Base-by-base conservation (phyloP, 2,888 invertebrate species). In the Lissocephala sabroskyi region DNA sequence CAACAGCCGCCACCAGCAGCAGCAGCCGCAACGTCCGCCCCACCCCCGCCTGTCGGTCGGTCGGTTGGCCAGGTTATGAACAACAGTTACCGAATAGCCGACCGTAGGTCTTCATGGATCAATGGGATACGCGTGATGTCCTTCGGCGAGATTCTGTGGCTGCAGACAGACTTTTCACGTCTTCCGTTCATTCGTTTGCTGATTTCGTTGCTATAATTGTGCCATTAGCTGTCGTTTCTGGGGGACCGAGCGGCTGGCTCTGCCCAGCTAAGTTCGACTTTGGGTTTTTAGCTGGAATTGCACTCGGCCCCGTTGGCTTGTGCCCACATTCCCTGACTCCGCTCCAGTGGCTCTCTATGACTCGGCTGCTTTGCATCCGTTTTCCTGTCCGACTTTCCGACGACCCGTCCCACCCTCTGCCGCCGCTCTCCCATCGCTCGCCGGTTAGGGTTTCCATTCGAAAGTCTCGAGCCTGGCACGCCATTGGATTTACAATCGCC, bases 121-220 rank as follows among this genome's bases (percentile, higher is more conserved):
- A 81, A 82, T 82, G 81, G 82, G 82, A 79, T 81, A 82, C 83
- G 84, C 84, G 84, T 84, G 84, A 84, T 84, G 74, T 82, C 84
- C 83, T 79, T 82, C 82, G 83, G 84, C 74, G 59, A 73, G 71
- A 73, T 71, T 65, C 73, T 73, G 57, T 51, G 53, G 48, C 51
- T 47, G 26, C 58, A 52, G n/a, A 49, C 47, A 23, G 52, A 23
- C 41, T 40, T 13, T 60, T 71, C 74, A 70, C 65, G 68, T 70
- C 68, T 70, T 74, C 74, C 74, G 74, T 66, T 67, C 59, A 52
- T 55, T 74, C n/a, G n/a, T n/a, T n/a, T n/a, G n/a, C n/a, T 65
- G 67, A 68, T 68, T 68, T 68, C 56, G 59, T 62, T 60, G 75
- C 75, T 53, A 75, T 73, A 73, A 73, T 73, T 73, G 71, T 73